Percentiles rank a stretch among this genome's conserved stretches.
phyloP scores from a whole-genome alignment of 2,797 vertebrate species.

The Enteromius anoplus region DNA sequence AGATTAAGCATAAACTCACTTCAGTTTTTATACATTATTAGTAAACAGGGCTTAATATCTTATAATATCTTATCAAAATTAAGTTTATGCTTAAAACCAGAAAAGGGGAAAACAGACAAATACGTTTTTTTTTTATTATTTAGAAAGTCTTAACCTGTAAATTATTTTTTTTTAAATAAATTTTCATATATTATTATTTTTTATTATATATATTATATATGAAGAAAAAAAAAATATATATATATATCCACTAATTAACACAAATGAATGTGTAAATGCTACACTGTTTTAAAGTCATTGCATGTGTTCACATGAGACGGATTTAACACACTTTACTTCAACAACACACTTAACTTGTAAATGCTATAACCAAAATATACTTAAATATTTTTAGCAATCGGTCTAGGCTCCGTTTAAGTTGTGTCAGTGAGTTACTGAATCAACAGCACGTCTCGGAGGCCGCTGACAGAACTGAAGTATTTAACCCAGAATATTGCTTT shows the following conservation, averaged over 20 bases:
- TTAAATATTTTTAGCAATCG: not conserved
- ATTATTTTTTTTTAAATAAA: too few species aligned
- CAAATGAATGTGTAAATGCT: not conserved
- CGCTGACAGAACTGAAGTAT: not conserved
- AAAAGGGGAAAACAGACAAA: not conserved
- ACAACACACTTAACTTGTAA: not conserved
- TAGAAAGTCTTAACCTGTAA: too few species aligned
- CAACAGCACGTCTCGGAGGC: not conserved
- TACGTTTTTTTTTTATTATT: too few species aligned
- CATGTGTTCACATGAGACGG: not conserved
- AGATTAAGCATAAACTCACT: not conserved
- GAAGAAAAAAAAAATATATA: not conserved
- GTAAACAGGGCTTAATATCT: not conserved
- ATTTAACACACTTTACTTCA: not conserved
- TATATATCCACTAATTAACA: not conserved
- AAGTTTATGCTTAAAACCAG: not conserved
- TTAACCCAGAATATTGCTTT: constrained; percentile 53
- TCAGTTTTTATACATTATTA: not conserved
- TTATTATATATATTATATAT: not conserved
- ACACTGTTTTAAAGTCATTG: not conserved
- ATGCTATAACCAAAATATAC: not conserved
- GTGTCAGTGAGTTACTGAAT: not conserved
- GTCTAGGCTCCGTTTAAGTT: not conserved
- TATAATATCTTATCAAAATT: not conserved
- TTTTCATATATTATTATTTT: too few species aligned